Conservation (phyloP, 2,888 invertebrate genomes). For the Phrixothrix hirtus region DNA sequence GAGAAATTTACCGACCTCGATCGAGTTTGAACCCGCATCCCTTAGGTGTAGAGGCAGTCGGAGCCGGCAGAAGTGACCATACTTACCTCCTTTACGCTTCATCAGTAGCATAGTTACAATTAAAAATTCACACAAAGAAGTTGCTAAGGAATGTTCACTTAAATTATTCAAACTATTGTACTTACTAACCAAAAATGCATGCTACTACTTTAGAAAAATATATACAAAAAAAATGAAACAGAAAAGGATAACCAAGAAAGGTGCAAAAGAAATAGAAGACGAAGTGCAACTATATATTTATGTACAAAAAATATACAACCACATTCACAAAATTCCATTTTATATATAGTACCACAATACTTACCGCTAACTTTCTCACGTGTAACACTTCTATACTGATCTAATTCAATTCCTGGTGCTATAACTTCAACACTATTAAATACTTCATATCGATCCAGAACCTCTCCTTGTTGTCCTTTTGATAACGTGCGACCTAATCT, state of each 20-base stretch:
- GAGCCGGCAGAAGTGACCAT: no score
- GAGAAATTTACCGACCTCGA: no score
- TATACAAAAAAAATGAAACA: no score
- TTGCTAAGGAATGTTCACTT: no score
- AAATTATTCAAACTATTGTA: no score
- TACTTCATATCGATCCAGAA: slow-evolving; percentile 71
- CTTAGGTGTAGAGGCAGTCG: no score
- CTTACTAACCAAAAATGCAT: no score
- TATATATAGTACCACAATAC: slow-evolving; percentile 2
- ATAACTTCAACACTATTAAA: slow-evolving; percentile 81
- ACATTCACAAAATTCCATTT: neutral
- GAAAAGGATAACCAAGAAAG: slow-evolving; percentile 8
- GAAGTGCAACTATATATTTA: slow-evolving; percentile 16
- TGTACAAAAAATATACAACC: slow-evolving; percentile 13
- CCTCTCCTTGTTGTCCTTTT: slow-evolving; percentile 61
- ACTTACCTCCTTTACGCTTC: no score
- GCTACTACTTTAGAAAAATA: no score
- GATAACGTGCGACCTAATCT: slow-evolving; percentile 52
- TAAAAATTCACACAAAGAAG: no score
- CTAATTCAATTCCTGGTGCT: slow-evolving; percentile 76
- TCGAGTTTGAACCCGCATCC: no score
- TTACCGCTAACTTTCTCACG: slow-evolving; percentile 14
- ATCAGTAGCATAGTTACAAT: no score
- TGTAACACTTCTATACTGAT: slow-evolving; percentile 51
- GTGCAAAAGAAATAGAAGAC: slow-evolving; percentile 12